These are phyloP conservation scores for Brachirus orientalis DNA, from an alignment of 2,113 vertebrate genomes.

Conservation along the genomic window DNA sequence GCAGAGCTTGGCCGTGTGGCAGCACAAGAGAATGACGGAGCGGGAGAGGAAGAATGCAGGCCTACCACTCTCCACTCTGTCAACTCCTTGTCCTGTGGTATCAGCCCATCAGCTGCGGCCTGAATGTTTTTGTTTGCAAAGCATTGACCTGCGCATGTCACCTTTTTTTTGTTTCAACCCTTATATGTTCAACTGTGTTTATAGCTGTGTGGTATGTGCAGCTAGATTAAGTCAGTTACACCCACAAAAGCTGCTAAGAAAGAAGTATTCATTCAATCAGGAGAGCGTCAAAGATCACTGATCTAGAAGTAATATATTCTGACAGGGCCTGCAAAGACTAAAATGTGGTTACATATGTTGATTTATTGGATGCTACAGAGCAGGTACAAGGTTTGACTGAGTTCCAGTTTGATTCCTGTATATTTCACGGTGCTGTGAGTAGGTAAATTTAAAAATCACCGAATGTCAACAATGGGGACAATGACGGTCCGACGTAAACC, in stretches of 20 bases:
- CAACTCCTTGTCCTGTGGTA: slow-evolving; percentile 55
- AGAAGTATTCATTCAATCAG: not conserved
- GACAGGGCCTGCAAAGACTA: not conserved
- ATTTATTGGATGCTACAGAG: slow-evolving; percentile 1
- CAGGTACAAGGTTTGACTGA: not conserved
- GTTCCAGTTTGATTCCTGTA: not conserved
- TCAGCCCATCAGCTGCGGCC: slow-evolving; percentile 43
- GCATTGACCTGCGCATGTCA: not conserved
- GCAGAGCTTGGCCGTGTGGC: slow-evolving; percentile 42
- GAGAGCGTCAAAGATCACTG: not conserved
- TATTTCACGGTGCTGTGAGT: too few relatives aligned
- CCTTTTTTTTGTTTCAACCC: not conserved
- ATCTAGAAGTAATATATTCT: not conserved
- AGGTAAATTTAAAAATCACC: too few relatives aligned
- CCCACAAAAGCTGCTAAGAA: not conserved
- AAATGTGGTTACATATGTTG: not conserved
- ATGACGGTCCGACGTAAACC: too few relatives aligned
- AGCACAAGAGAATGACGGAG: slow-evolving; percentile 43
- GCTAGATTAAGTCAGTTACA: slow-evolving; percentile 18
- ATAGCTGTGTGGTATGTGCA: slow-evolving; percentile 14
- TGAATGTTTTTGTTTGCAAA: not conserved
- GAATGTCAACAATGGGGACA: too few relatives aligned
- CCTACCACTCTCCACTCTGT: slow-evolving; percentile 61
- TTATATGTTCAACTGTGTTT: not conserved
- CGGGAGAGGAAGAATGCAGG: slow-evolving; percentile 65